A percentile compares a stretch with the other conserved stretches of the same genome.
Conservation (phyloP, 2,888 invertebrate species). For the Molorchus minor region DNA sequence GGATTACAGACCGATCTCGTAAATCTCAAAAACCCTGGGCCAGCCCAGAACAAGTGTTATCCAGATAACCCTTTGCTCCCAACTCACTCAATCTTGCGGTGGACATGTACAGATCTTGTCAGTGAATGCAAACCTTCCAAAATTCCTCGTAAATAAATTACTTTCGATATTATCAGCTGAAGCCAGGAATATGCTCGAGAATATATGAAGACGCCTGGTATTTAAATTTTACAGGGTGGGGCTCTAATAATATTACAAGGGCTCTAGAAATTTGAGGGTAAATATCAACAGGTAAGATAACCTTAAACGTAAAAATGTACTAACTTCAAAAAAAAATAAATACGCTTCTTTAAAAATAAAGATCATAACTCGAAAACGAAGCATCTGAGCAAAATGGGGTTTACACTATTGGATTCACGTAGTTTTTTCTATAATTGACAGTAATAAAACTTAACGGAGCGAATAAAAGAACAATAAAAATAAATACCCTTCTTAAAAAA, state of each 20-base stretch:
- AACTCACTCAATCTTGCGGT: constrained; percentile 57
- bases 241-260: neutral
- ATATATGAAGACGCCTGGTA: neutral
- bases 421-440: no score
- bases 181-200: neutral
- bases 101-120: constrained; percentile 57
- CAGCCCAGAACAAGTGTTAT: constrained; percentile 58
- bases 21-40: constrained; percentile 56
- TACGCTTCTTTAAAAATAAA: no score
- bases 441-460: no score
- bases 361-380: no score
- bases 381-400: no score
- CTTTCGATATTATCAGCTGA: constrained; percentile 12
- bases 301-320: no score
- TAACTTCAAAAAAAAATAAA: no score
- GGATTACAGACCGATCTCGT: constrained; percentile 58
- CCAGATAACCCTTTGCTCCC: constrained; percentile 59
- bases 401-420: no score
- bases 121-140: constrained; percentile 34
- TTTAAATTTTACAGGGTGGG: neutral
- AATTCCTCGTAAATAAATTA: constrained; percentile 31
- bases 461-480: no score
- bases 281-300: neutral
- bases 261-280: neutral
- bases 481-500: no score